Evolutionary conservation across 2,888 invertebrate genomes (phyloP).

Genomic region (Pristionchus arcanus): DNA sequence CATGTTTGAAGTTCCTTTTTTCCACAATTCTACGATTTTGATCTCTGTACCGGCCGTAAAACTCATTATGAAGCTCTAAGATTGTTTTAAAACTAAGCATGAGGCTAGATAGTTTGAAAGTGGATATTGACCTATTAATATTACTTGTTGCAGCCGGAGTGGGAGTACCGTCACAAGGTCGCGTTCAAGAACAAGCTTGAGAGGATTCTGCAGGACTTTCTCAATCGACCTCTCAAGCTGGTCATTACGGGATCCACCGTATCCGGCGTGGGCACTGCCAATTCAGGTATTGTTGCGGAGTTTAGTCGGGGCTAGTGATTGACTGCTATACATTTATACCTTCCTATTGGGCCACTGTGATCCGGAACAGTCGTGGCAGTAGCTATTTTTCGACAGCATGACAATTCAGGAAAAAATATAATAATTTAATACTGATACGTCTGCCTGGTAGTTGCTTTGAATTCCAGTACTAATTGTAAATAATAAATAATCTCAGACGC

Average conservation of each 20-base stretch:
- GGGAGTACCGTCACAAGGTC: slow-evolving; percentile 42
- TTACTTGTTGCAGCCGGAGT: slow-evolving; percentile 11
- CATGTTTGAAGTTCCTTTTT: background rate
- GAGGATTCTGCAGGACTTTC: background rate
- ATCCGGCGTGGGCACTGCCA: slow-evolving; percentile 40
- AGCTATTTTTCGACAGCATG: too few relatives aligned
- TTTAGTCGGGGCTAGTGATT: too few relatives aligned
- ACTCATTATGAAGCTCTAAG: too few relatives aligned
- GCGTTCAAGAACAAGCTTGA: slow-evolving; percentile 41
- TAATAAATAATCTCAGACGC: background rate
- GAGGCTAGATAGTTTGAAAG: too few relatives aligned
- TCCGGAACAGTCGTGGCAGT: too few relatives aligned
- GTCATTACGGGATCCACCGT: slow-evolving; percentile 54
- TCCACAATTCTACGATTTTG: background rate
- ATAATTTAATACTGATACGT: too few relatives aligned
- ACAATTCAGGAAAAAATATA: too few relatives aligned
- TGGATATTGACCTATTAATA: background rate
- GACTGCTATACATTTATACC: too few relatives aligned
- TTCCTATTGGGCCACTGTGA: too few relatives aligned
- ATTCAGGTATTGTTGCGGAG: slow-evolving; percentile 3
- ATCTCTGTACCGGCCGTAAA: background rate
- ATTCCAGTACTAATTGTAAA: too few relatives aligned
- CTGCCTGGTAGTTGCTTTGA: too few relatives aligned
- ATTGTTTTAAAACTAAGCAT: too few relatives aligned
- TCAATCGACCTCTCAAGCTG: background rate